Base-by-base conservation (phyloP, 2,113 vertebrate species). In the Camelus dromedarius region DNA sequence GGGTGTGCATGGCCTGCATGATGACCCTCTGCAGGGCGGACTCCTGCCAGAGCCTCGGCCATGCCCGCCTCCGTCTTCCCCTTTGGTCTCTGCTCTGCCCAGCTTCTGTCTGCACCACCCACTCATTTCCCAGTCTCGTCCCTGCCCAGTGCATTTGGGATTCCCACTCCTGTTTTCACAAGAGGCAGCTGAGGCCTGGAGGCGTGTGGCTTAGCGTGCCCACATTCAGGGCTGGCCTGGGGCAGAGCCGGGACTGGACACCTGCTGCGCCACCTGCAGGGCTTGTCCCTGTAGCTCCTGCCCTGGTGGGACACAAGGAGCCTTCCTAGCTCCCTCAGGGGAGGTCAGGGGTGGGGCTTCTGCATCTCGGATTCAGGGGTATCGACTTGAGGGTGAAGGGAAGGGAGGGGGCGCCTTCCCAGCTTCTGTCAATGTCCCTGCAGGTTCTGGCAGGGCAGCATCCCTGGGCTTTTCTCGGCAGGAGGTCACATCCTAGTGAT, bases 201-300 rank as follows among this genome's bases (percentile, higher is more conserved):
- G 30, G 50, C 0, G 0, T 1, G 14, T 1, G 14, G 54, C 16
- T 24, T 20, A 7, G 5, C 7, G 20, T 24, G 20, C 66, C 28
- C 50, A 18, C 8, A 13, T 6, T 3, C n/a, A 24, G 6, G 0
- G 6, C 20, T 6, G 54, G 52, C 9, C 54, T 56, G 6, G 1
- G 70, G 28, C 22, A 6, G 6, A n/a, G 58, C 48, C 0, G 15
- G 42, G 54, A 2, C 35, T 0, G 1, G 28, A 46, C 88, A 66
- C 18, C 48, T 3, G 24, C 38, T 18, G 2, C 8, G 19, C 16
- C 6, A 6, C 4, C 11, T 54, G 12, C 19, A 1, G 50, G 54
- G 15, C 66, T 24, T 9, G 26, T 66, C 24, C 73, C n/a, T 9
- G 0, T 14, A 2, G 32, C 60, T 7, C n/a, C n/a, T 0, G 11